Percentiles rank a stretch among this genome's conserved stretches.
Evolutionary conservation across 2,888 invertebrate species (phyloP).

Genomic region (Steinernema scapterisci): DNA sequence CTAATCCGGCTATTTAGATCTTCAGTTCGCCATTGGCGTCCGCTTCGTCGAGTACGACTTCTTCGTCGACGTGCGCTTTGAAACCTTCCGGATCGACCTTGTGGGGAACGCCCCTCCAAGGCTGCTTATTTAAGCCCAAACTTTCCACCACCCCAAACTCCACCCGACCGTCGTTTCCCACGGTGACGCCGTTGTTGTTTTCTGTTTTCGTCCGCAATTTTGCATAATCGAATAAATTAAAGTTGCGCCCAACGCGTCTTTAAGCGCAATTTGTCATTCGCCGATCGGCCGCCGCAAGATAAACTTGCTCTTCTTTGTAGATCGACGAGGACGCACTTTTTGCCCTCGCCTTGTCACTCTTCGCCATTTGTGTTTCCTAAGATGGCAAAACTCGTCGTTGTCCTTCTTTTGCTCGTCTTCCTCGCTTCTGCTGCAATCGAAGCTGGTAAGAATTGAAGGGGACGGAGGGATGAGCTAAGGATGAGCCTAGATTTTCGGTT

Average conservation of each 20-base stretch:
- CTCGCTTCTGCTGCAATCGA: background rate
- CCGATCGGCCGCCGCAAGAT: background rate
- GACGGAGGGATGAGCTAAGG: too few species aligned
- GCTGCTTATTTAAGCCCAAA: background rate
- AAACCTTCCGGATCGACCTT: slow-evolving; percentile 19
- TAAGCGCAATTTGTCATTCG: background rate
- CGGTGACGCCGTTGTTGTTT: slow-evolving; percentile 5
- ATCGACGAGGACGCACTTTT: background rate
- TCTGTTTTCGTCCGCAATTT: slow-evolving; percentile 8
- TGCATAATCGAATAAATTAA: slow-evolving; percentile 12
- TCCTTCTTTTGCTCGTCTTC: background rate
- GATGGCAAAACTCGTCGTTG: background rate
- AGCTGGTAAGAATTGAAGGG: background rate
- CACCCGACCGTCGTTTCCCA: background rate
- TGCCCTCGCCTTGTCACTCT: background rate
- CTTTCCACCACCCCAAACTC: background rate
- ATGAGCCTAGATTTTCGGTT: too few species aligned
- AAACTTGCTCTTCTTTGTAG: background rate
- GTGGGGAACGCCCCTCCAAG: slow-evolving; percentile 11
- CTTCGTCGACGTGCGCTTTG: slow-evolving; percentile 30
- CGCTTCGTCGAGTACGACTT: slow-evolving; percentile 29
- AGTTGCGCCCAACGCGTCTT: background rate
- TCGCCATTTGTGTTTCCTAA: background rate
- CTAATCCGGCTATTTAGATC: background rate
- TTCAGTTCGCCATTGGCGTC: background rate